These are phyloP conservation scores for Psephotus haematonotus DNA, from an alignment of 2,113 vertebrate genomes.

Conservation along the genomic window DNA sequence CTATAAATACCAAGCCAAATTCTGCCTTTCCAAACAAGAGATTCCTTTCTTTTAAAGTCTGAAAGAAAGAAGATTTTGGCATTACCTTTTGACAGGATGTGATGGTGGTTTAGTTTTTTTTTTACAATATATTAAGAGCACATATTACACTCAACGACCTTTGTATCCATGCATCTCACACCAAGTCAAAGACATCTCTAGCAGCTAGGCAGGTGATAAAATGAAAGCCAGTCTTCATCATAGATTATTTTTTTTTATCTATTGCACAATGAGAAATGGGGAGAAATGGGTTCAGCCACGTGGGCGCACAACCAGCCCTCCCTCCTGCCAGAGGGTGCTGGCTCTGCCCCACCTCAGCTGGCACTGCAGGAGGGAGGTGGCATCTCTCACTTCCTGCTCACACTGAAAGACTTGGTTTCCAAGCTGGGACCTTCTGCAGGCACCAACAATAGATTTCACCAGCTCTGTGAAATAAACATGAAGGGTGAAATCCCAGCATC, in stretches of 20 bases:
- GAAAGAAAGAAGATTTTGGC: background rate
- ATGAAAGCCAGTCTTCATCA: background rate
- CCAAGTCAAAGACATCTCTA: background rate
- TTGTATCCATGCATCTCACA: background rate
- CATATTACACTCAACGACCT: background rate
- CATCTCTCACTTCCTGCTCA: background rate
- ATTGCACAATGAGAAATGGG: background rate
- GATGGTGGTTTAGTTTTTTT: background rate
- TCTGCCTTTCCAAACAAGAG: background rate
- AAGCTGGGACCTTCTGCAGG: background rate
- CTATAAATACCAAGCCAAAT: background rate
- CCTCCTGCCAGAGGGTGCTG: background rate
- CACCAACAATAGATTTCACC: background rate
- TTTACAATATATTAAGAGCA: background rate
- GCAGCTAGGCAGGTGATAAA: background rate
- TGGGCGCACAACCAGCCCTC: background rate
- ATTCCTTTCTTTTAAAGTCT: background rate
- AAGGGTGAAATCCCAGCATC: background rate
- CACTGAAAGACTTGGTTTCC: rapidly evolving
- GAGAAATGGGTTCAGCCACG: background rate
- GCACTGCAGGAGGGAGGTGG: background rate
- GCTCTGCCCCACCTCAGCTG: background rate
- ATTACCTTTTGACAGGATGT: background rate
- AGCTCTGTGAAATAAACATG: rapidly evolving
- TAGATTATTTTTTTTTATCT: background rate